Percentiles rank a stretch among this genome's conserved stretches.
Evolutionary conservation across 2,888 invertebrate species (phyloP).

Genomic region (Mythimna albipuncta): DNA sequence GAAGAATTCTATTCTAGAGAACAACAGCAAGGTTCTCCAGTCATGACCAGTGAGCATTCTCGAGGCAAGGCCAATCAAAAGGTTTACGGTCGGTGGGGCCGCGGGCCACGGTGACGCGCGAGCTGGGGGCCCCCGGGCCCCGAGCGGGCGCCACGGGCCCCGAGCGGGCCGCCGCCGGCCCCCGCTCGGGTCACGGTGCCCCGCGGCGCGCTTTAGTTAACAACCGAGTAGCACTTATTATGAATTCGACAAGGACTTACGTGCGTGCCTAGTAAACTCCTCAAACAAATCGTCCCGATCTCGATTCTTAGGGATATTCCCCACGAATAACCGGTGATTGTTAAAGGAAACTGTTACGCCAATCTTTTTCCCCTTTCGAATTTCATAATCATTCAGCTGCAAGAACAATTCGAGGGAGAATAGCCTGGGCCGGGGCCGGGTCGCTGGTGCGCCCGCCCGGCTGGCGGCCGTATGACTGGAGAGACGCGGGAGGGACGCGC

Average conservation of each 20-base stretch:
- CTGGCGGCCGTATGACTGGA: conserved; percentile 81
- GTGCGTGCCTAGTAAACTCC: conserved; percentile 99
- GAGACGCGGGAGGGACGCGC: conserved; percentile 73
- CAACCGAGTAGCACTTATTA: conserved; percentile 87
- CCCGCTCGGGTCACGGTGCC: conserved; percentile 56
- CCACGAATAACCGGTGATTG: conserved; percentile 99
- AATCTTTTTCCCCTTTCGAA: conserved; percentile 99
- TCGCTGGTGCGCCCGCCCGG: conserved; percentile 78
- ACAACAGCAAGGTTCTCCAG: conserved; percentile 89
- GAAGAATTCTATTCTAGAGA: conserved; percentile 88
- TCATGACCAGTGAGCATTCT: conserved; percentile 89
- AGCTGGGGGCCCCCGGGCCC: conserved; percentile 9
- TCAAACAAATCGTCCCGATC: conserved; percentile 99
- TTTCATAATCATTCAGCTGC: conserved; percentile 99
- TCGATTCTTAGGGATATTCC: conserved; percentile 99
- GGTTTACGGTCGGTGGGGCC: conserved; percentile 67
- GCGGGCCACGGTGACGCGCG: conserved; percentile 61
- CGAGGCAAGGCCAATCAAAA: conserved; percentile 85
- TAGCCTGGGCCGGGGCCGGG: conserved; percentile 91
- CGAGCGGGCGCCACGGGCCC: conserved; percentile 29
- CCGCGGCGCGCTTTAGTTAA: conserved; percentile 69
- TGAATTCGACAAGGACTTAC: conserved; percentile 96
- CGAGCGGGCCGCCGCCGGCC: conserved; percentile 36
- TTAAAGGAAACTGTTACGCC: conserved; percentile 99
- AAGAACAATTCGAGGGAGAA: conserved; percentile 97